Percentiles rank a stretch among this genome's conserved stretches.
Conservation (phyloP, 2,113 vertebrate genomes). For the Thermophis baileyi region DNA sequence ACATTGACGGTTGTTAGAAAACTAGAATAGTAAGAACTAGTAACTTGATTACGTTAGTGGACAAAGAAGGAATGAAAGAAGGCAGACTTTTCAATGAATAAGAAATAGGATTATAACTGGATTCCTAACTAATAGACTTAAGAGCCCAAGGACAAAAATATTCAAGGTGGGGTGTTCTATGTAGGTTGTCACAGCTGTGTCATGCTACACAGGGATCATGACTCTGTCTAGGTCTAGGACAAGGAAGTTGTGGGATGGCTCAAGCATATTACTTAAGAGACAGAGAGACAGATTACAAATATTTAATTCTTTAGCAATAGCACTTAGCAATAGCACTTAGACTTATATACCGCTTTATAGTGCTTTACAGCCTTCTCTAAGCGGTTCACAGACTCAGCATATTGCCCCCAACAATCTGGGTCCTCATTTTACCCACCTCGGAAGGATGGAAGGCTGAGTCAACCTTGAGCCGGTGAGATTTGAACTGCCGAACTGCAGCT, state of each 20-base stretch:
- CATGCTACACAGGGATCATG: background rate
- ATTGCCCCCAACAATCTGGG: no score
- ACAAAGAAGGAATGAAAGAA: background rate
- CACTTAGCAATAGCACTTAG: no score
- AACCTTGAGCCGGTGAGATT: no score
- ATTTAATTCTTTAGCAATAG: background rate
- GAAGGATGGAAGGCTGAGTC: no score
- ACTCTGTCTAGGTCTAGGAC: background rate
- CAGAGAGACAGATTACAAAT: background rate
- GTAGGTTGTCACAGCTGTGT: background rate
- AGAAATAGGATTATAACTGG: background rate
- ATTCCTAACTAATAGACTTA: background rate
- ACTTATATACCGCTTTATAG: no score
- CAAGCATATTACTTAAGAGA: background rate
- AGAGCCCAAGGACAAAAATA: background rate
- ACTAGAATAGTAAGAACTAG: background rate
- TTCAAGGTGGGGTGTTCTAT: background rate
- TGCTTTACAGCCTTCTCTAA: no score
- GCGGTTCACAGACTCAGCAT: no score
- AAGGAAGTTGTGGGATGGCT: background rate
- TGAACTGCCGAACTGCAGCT: no score
- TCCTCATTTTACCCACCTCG: no score
- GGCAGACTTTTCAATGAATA: background rate
- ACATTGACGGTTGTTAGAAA: background rate
- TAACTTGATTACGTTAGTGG: background rate